phyloP scores from a whole-genome alignment of 2,888 invertebrate species.

The Cantharis flavilabris region DNA sequence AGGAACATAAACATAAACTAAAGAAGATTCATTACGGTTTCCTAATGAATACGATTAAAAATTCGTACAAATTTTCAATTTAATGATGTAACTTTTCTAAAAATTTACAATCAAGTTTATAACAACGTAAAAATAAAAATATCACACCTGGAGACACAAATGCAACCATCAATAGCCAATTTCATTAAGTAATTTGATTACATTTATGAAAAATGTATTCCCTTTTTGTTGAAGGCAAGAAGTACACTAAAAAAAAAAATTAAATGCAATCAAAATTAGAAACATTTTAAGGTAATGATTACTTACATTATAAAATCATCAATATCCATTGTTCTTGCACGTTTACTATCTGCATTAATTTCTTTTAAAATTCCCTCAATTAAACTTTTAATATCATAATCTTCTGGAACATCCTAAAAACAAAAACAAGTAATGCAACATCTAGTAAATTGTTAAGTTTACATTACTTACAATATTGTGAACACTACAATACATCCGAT shows the following conservation, averaged over 20 bases:
- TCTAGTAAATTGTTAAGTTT: not conserved
- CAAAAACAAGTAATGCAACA: not conserved
- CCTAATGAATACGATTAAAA: too few relatives aligned
- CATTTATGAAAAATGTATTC: conserved; percentile 85
- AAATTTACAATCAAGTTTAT: not conserved
- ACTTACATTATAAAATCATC: conserved; percentile 88
- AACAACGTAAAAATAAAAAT: not conserved
- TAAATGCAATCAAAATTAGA: conserved; percentile 20
- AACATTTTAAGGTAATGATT: conserved; percentile 6
- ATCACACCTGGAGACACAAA: not conserved
- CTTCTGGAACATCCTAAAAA: conserved; percentile 71
- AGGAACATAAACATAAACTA: too few relatives aligned
- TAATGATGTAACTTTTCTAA: not conserved
- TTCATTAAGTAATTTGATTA: not conserved
- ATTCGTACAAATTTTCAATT: not conserved
- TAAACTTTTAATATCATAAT: conserved; percentile 83
- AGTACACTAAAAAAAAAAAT: conserved; percentile 60
- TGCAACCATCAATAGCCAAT: not conserved
- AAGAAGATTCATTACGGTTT: too few relatives aligned
- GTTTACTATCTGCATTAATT: conserved; percentile 71
- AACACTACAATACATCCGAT: conserved; percentile 83
- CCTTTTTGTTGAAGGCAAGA: conserved; percentile 87
- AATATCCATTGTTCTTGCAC: conserved; percentile 93
- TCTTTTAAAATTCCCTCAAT: conserved; percentile 74
- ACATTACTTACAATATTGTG: conserved; percentile 70